Evolutionary conservation across 1,140 invertebrate species (phyloP).

Genomic region (Musca vetustissima): DNA sequence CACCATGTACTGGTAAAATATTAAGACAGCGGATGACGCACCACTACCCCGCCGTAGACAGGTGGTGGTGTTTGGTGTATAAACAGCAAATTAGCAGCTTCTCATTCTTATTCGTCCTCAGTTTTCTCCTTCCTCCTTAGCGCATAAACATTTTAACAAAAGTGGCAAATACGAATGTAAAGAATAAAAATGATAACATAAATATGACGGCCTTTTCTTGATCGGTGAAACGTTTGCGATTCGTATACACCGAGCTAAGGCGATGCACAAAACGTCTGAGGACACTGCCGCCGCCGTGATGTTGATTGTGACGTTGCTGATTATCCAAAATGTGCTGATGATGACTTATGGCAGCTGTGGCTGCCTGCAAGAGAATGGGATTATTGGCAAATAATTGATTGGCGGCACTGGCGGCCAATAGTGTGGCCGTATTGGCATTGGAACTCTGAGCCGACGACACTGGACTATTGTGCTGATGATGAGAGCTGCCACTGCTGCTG

Average conservation of each 20-base stretch:
- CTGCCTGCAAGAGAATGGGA: constrained; percentile 29
- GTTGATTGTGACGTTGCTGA: background rate
- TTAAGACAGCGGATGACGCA: too few relatives aligned
- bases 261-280: constrained; percentile 38
- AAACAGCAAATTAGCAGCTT: too few relatives aligned
- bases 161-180: constrained; percentile 50
- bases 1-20: too few relatives aligned
- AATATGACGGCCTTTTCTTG: constrained; percentile 52
- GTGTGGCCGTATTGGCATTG: constrained; percentile 16
- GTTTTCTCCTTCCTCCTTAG: too few relatives aligned
- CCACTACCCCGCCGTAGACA: too few relatives aligned
- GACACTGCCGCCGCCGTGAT: constrained; percentile 28
- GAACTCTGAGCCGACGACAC: too few relatives aligned
- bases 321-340: constrained; percentile 10
- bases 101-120: too few relatives aligned
- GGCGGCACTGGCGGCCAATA: constrained; percentile 26
- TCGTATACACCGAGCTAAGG: constrained; percentile 44
- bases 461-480: background rate
- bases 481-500: too few relatives aligned
- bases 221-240: constrained; percentile 48
- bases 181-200: constrained; percentile 51
- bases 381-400: constrained; percentile 26
- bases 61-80: too few relatives aligned
- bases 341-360: constrained; percentile 15
- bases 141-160: constrained; percentile 40